Evolutionary conservation across 2,797 vertebrate species (phyloP).

Genomic region (Melanotaenia parkinsoni): DNA sequence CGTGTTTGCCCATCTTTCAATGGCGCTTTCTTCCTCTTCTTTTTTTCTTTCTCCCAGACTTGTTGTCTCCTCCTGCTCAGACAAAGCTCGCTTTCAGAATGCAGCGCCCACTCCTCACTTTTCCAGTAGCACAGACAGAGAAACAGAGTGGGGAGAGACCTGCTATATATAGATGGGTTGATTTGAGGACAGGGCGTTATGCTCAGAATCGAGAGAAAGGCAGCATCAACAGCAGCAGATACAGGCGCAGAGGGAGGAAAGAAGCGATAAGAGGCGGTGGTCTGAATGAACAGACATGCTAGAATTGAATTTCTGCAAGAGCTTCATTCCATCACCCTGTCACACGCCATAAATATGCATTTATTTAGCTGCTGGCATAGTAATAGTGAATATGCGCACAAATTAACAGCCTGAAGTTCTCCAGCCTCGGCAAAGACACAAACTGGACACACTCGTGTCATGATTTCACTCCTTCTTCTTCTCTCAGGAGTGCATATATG

Average conservation of each 20-base stretch:
- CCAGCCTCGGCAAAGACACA: conserved; percentile 42
- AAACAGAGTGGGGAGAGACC: conserved; percentile 52
- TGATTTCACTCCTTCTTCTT: conserved; percentile 10
- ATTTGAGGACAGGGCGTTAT: conserved; percentile 59
- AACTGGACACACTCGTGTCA: conserved; percentile 29
- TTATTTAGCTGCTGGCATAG: conserved; percentile 51
- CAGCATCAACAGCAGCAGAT: conserved; percentile 4
- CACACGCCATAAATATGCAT: conserved; percentile 69
- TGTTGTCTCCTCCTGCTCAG: conserved; percentile 33
- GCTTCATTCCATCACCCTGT: conserved; percentile 65
- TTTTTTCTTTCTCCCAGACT: conserved; percentile 24
- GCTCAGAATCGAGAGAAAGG: conserved; percentile 14
- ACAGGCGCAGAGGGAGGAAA: background rate
- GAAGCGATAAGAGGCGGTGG: conserved; percentile 8
- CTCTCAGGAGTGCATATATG: conserved; percentile 5
- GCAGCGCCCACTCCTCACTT: conserved; percentile 70
- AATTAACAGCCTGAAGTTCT: conserved; percentile 40
- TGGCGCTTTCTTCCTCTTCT: conserved; percentile 71
- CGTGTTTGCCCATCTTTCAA: conserved; percentile 71
- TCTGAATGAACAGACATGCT: conserved; percentile 4
- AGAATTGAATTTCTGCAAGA: conserved; percentile 30
- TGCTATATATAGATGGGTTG: conserved; percentile 79
- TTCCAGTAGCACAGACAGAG: conserved; percentile 65
- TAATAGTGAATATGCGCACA: conserved; percentile 30
- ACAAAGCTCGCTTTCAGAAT: conserved; percentile 78